Evolutionary conservation across 2,888 invertebrate genomes (phyloP).

Genomic region (Drosophila birchii): DNA sequence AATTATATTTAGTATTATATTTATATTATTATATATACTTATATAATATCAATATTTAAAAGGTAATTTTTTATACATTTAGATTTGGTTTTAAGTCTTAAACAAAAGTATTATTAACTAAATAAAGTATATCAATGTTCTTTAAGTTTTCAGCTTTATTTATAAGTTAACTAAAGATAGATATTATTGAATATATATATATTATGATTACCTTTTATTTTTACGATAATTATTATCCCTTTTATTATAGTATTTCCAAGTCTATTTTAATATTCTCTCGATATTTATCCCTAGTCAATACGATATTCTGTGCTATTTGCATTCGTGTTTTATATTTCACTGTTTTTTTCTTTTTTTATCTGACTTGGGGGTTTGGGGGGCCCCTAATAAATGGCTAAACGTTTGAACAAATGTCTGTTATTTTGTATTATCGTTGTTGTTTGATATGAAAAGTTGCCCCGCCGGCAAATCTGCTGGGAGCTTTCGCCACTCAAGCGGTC

Average conservation of each 20-base stretch:
- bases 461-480: slow-evolving; percentile 49
- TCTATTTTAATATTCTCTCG: neutral
- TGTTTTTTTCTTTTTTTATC: slow-evolving; percentile 11
- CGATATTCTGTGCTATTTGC: slow-evolving; percentile 7
- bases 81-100: neutral
- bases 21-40: no score
- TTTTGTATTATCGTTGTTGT: slow-evolving; percentile 72
- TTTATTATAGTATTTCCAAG: neutral
- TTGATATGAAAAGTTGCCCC: slow-evolving; percentile 65
- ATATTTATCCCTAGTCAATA: slow-evolving; percentile 17
- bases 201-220: neutral
- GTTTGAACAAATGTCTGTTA: slow-evolving; percentile 72
- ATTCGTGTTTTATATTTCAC: slow-evolving; percentile 13
- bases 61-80: neutral
- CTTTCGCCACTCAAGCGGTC: slow-evolving; percentile 36
- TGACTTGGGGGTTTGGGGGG: neutral
- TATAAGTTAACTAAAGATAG: neutral
- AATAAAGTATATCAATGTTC: no score
- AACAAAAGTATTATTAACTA: neutral
- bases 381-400: slow-evolving; percentile 69
- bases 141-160: no score
- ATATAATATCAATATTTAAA: no score
- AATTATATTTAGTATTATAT: no score
- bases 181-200: neutral
- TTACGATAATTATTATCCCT: neutral